A percentile compares a stretch with the other conserved stretches of the same genome.
Evolutionary conservation across 2,113 vertebrate species (phyloP).

Genomic region (Pteropus alecto): DNA sequence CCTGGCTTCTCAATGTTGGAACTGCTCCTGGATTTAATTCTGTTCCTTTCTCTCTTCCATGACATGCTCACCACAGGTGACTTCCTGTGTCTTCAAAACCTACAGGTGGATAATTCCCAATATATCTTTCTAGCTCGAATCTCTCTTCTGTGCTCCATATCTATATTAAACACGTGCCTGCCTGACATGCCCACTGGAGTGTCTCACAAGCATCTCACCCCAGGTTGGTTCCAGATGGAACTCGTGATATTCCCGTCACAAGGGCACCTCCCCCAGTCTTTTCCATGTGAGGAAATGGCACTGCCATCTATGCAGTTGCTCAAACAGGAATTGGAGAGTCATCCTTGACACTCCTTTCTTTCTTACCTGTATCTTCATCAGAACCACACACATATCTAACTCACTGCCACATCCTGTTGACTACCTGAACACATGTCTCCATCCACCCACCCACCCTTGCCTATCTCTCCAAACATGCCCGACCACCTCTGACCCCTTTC

Average conservation of each 20-base stretch:
- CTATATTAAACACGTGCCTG: neutral
- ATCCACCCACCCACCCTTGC: neutral
- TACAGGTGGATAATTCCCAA: neutral
- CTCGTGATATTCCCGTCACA: neutral
- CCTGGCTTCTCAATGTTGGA: neutral
- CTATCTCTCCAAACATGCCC: neutral
- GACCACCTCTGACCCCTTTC: neutral
- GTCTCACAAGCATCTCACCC: neutral
- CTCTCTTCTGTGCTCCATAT: neutral
- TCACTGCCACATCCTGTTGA: accelerated
- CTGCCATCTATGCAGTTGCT: neutral
- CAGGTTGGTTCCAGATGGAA: neutral
- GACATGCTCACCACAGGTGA: neutral
- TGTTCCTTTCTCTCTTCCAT: neutral
- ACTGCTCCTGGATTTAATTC: neutral
- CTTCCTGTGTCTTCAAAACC: neutral
- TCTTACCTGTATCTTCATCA: neutral
- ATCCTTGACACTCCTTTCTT: neutral
- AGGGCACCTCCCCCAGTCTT: neutral
- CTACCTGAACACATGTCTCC: neutral
- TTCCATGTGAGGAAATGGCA: neutral
- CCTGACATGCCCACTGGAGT: neutral
- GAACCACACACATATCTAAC: neutral
- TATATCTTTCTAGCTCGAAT: neutral
- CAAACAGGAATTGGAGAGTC: neutral